Percentiles rank a stretch among this genome's conserved stretches.
phyloP scores from a whole-genome alignment of 2,888 invertebrate genomes.

The Monochamus alternatus region DNA sequence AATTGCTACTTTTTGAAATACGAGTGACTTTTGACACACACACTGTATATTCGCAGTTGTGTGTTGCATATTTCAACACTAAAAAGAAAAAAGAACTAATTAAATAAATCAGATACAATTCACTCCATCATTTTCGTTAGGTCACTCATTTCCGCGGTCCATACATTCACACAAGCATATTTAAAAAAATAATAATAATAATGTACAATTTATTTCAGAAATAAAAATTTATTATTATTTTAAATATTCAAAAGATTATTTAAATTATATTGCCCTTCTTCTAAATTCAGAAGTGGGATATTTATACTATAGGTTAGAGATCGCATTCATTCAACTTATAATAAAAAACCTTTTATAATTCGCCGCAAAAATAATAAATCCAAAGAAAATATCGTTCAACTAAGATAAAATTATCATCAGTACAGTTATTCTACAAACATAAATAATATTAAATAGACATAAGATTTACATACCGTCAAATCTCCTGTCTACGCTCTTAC shows the following conservation, averaged over 20 bases:
- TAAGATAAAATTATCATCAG: neutral
- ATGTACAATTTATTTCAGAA: too few species aligned
- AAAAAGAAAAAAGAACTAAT: too few species aligned
- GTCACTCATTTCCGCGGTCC: too few species aligned
- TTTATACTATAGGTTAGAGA: too few species aligned
- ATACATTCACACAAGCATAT: too few species aligned
- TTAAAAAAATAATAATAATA: too few species aligned
- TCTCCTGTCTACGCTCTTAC: constrained; percentile 3
- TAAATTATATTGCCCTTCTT: neutral
- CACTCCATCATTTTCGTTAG: too few species aligned
- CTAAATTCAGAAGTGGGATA: neutral
- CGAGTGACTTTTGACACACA: too few species aligned
- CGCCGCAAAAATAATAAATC: neutral
- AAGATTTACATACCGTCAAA: constrained; percentile 20
- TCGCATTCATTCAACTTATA: neutral
- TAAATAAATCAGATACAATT: too few species aligned
- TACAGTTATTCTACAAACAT: constrained; percentile 4
- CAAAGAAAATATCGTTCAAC: neutral
- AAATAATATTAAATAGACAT: neutral
- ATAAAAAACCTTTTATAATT: neutral
- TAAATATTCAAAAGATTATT: neutral
- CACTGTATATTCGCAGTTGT: too few species aligned
- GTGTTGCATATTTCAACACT: too few species aligned
- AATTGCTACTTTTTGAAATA: too few species aligned
- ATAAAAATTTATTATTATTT: neutral